A percentile compares a stretch with the other conserved stretches of the same genome.
Conservation (phyloP, 2,113 vertebrate species). For the Neodon shergylaensis region DNA sequence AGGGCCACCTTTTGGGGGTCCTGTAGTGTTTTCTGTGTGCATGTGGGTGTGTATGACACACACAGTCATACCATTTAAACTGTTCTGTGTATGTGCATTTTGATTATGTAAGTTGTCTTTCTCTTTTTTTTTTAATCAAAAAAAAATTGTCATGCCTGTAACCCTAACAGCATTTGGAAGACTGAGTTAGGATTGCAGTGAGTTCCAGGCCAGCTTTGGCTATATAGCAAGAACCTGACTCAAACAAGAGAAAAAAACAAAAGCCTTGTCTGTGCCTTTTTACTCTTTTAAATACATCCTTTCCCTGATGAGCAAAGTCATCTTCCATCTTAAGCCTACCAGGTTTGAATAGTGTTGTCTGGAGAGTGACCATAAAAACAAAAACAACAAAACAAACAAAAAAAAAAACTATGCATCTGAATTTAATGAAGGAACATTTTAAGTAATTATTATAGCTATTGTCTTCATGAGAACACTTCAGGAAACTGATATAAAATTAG, state of each 20-base stretch:
- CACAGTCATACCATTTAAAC: background rate
- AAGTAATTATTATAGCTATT: background rate
- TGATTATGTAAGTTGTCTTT: background rate
- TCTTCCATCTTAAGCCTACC: background rate
- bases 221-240: background rate
- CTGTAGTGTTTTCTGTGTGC: background rate
- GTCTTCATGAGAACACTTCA: conserved; percentile 21
- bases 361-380: background rate
- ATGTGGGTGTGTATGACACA: too few species aligned
- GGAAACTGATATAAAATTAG: background rate
- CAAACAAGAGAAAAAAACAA: background rate
- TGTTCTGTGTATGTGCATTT: background rate
- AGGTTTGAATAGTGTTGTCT: background rate
- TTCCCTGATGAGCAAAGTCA: background rate
- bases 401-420: background rate
- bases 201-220: background rate
- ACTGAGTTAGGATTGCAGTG: background rate
- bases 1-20: background rate
- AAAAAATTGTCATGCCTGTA: background rate
- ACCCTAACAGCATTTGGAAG: background rate
- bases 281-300: background rate
- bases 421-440: background rate
- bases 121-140: background rate
- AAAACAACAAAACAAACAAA: background rate
- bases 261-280: background rate